phyloP scores from a whole-genome alignment of 2,113 vertebrate genomes.

The Seriola aureovittata region DNA sequence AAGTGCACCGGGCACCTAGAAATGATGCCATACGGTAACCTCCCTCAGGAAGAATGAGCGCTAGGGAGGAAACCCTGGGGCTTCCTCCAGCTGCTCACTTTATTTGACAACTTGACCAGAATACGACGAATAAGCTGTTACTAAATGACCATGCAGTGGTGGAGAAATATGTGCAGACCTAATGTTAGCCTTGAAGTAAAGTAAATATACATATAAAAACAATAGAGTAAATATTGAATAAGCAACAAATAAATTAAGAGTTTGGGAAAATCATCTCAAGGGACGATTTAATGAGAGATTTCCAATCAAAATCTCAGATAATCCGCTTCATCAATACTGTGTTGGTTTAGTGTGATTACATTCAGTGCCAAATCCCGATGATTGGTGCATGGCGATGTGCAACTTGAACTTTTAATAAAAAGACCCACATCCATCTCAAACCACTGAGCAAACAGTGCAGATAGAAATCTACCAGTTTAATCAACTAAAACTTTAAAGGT shows the following conservation, averaged over 20 bases:
- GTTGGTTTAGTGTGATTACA: too few relatives aligned
- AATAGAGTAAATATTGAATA: too few relatives aligned
- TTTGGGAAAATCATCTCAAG: not conserved
- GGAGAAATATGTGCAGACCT: not conserved
- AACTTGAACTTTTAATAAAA: too few relatives aligned
- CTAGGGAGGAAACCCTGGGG: not conserved
- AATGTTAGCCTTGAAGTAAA: not conserved
- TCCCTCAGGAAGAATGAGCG: not conserved
- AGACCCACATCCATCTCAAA: too few relatives aligned
- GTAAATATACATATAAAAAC: too few relatives aligned
- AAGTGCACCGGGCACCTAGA: not conserved
- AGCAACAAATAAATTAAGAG: not conserved
- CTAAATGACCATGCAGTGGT: not conserved
- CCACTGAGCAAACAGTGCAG: too few relatives aligned
- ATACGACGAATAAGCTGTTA: not conserved
- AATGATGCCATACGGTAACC: not conserved
- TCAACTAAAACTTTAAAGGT: too few relatives aligned
- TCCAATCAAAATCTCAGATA: not conserved
- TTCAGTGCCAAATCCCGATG: too few relatives aligned
- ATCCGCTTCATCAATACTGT: too few relatives aligned
- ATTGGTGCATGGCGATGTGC: too few relatives aligned
- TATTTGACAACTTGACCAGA: not conserved
- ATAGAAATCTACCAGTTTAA: too few relatives aligned
- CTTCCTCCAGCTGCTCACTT: not conserved
- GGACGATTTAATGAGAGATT: not conserved